Evolutionary conservation across 2,113 vertebrate genomes (phyloP).

Genomic region (Elephas maximus): DNA sequence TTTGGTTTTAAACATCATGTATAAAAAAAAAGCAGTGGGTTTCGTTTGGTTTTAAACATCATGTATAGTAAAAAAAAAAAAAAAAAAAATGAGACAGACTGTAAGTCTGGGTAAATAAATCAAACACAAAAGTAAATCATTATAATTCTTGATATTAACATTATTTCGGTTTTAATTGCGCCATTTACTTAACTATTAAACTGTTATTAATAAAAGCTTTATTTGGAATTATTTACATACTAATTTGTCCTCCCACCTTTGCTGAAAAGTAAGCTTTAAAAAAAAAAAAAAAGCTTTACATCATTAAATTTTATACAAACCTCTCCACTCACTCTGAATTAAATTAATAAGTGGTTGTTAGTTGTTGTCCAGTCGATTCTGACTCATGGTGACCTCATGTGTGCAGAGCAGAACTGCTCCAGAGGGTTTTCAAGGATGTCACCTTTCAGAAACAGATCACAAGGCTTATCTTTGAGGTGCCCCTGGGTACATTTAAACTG

Average conservation of each 20-base stretch:
- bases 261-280: not conserved
- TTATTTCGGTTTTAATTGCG: not conserved
- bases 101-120: not conserved
- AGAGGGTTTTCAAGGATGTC: not conserved
- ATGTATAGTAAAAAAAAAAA: not conserved
- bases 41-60: not conserved
- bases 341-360: not conserved
- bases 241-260: not conserved
- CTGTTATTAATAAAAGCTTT: not conserved
- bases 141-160: not conserved
- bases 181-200: not conserved
- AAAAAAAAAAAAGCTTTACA: not conserved
- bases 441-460: not conserved
- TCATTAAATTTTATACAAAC: not conserved
- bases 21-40: too few relatives aligned
- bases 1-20: too few relatives aligned
- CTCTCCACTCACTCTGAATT: not conserved
- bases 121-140: not conserved
- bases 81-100: not conserved
- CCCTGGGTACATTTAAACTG: not conserved
- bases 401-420: too few relatives aligned
- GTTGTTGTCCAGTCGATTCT: not conserved
- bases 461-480: not conserved
- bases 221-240: not conserved
- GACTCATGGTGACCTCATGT: not conserved